phyloP scores from a whole-genome alignment of 2,113 vertebrate genomes.

The Corydoras sp. region DNA sequence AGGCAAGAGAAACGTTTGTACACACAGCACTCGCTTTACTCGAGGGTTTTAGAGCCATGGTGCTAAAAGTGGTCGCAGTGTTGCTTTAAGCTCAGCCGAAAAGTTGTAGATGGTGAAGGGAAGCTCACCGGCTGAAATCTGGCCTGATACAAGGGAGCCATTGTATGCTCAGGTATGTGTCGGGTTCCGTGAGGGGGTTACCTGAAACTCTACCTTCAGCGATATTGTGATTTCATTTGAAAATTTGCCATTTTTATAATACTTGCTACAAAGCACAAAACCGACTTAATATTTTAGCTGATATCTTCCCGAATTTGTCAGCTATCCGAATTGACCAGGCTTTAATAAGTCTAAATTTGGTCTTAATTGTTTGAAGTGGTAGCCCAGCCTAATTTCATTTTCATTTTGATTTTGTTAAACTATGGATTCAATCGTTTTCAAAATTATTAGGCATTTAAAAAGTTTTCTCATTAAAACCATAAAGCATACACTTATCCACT shows the following conservation, averaged over 20 bases:
- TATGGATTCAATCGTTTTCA: no score
- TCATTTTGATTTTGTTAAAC: no score
- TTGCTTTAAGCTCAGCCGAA: conserved; percentile 2
- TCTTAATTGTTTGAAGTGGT: no score
- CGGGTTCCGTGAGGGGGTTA: conserved; percentile 24
- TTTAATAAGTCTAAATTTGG: no score
- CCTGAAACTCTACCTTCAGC: conserved; percentile 4
- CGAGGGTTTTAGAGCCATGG: not conserved
- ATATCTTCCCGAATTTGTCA: no score
- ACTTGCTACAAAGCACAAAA: no score
- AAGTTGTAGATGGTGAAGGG: conserved; percentile 15
- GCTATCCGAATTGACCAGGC: no score
- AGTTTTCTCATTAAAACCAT: no score
- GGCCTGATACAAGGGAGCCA: conserved; percentile 35
- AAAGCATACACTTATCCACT: no score
- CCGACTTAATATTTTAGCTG: no score
- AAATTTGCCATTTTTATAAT: not conserved
- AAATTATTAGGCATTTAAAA: no score
- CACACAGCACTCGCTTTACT: not conserved
- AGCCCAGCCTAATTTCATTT: no score
- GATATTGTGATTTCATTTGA: not conserved
- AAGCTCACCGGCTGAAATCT: conserved; percentile 15
- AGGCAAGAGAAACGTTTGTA: not conserved
- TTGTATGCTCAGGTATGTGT: conserved; percentile 34
- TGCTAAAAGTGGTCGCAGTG: not conserved